Conservation (phyloP, 2,888 invertebrate genomes). For the Chymomyza caudatula region DNA sequence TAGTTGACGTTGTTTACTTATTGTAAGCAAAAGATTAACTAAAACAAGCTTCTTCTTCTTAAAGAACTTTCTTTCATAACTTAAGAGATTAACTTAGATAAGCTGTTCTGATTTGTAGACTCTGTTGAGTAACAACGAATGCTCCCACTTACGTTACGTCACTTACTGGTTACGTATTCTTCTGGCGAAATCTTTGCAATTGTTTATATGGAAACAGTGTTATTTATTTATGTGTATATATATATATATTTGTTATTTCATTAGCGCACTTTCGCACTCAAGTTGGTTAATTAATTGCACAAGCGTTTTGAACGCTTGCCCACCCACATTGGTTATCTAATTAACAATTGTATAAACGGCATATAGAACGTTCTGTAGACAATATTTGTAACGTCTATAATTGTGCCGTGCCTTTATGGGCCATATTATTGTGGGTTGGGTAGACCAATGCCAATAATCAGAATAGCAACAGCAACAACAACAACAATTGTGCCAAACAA, state of each 20-base stretch:
- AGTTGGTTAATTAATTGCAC: constrained; percentile 5
- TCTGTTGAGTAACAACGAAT: background rate
- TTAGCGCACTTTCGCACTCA: constrained; percentile 1
- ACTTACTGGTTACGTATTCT: background rate
- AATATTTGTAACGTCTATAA: constrained; percentile 2
- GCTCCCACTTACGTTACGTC: background rate
- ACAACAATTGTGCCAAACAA: constrained; percentile 13
- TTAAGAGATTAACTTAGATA: background rate
- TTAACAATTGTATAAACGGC: background rate
- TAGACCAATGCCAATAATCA: background rate
- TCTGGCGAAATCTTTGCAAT: background rate
- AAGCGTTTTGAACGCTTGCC: background rate
- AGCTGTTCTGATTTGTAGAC: background rate
- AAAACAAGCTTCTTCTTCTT: background rate
- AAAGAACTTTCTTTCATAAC: background rate
- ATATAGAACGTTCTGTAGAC: background rate
- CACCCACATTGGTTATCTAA: background rate
- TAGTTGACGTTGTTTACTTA: background rate
- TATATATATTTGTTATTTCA: background rate
- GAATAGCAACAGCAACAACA: background rate
- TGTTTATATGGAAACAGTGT: background rate
- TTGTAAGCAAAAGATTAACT: background rate
- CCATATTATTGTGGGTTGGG: background rate
- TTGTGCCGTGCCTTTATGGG: background rate
- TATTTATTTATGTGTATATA: background rate